Conservation (phyloP, 1,140 invertebrate genomes). For the Trichonephila inaurata region DNA sequence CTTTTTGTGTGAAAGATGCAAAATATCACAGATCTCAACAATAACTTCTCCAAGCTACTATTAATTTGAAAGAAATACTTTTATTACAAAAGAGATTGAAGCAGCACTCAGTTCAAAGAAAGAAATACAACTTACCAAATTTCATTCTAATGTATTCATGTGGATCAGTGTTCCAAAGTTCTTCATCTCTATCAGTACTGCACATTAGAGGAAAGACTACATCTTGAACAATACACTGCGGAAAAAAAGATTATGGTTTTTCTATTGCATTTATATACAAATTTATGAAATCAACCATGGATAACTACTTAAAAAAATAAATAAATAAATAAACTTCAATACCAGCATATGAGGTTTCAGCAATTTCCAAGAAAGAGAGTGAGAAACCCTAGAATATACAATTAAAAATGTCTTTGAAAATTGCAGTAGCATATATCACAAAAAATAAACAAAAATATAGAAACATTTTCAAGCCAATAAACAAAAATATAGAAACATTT, state of each 20-base stretch:
- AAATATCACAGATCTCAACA: too few relatives aligned
- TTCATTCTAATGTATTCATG: slow-evolving; percentile 98
- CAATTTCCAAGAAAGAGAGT: slow-evolving; percentile 97
- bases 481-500: too few relatives aligned
- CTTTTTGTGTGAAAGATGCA: too few relatives aligned
- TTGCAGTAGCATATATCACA: too few relatives aligned
- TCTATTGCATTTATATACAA: background rate
- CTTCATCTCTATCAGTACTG: slow-evolving; percentile 95
- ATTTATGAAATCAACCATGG: background rate
- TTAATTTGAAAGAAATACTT: too few relatives aligned
- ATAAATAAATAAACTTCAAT: slow-evolving; percentile 47
- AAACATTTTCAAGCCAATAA: too few relatives aligned
- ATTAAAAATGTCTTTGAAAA: background rate
- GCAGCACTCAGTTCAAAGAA: too few relatives aligned
- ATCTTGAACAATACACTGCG: slow-evolving; percentile 90
- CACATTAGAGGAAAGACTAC: slow-evolving; percentile 98
- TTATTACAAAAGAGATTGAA: too few relatives aligned
- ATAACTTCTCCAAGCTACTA: too few relatives aligned
- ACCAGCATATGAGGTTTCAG: slow-evolving; percentile 91
- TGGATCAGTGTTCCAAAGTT: slow-evolving; percentile 97
- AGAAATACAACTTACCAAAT: slow-evolving; percentile 86
- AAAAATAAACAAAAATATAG: too few relatives aligned
- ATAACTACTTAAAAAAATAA: background rate
- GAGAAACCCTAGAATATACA: slow-evolving; percentile 83
- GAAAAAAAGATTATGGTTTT: slow-evolving; percentile 2